Conservation (phyloP, 2,888 invertebrate species). For the Anagyrus pseudococci region DNA sequence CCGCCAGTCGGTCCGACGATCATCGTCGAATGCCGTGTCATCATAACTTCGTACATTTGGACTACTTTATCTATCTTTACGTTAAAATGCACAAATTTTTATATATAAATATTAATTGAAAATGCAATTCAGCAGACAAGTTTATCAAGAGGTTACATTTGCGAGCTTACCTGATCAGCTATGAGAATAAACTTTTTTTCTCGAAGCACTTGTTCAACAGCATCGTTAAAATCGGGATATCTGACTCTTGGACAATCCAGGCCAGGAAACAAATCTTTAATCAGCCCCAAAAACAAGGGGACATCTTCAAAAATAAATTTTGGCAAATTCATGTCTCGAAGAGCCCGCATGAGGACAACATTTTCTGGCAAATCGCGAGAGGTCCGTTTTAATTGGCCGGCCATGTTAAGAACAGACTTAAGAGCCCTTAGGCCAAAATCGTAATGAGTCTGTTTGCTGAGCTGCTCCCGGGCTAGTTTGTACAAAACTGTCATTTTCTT, state of each 20-base stretch:
- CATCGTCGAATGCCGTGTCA: slow-evolving; percentile 92
- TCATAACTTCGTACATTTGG: slow-evolving; percentile 93
- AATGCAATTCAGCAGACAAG: slow-evolving; percentile 1
- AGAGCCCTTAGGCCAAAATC: slow-evolving; percentile 92
- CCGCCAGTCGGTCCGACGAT: slow-evolving; percentile 92
- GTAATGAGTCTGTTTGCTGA: slow-evolving; percentile 92
- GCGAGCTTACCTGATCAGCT: slow-evolving; percentile 69
- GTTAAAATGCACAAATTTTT: neutral
- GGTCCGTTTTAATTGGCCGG: slow-evolving; percentile 83
- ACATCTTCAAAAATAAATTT: slow-evolving; percentile 94
- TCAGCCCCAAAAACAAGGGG: slow-evolving; percentile 85
- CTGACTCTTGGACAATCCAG: slow-evolving; percentile 87
- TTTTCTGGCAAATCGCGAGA: slow-evolving; percentile 83
- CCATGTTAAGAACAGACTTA: slow-evolving; percentile 92
- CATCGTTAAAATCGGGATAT: slow-evolving; percentile 85
- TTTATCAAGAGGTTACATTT: neutral
- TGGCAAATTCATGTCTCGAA: slow-evolving; percentile 91
- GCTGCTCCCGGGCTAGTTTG: slow-evolving; percentile 83
- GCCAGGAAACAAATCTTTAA: slow-evolving; percentile 89
- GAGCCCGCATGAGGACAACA: slow-evolving; percentile 87
- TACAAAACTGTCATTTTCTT: slow-evolving; percentile 95
- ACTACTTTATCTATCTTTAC: slow-evolving; percentile 81
- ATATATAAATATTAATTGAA: slow-evolving; percentile 50
- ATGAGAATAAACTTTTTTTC: slow-evolving; percentile 74
- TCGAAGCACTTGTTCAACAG: slow-evolving; percentile 74